Evolutionary conservation across 2,888 invertebrate genomes (phyloP).

Genomic region (Pachymerium ferrugineum): DNA sequence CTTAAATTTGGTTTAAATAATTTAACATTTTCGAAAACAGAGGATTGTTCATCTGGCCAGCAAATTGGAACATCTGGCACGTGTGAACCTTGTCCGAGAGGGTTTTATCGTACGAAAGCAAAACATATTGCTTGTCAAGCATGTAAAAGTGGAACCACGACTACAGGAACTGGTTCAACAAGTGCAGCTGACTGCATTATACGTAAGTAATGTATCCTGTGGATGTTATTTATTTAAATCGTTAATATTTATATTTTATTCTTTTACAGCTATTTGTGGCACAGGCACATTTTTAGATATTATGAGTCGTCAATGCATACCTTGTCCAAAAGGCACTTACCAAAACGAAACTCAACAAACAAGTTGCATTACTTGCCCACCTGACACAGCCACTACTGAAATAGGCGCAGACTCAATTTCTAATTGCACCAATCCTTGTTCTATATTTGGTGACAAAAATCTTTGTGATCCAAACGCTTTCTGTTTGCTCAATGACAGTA

Average conservation of each 20-base stretch:
- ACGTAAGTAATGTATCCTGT: slow-evolving; percentile 53
- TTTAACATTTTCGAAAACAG: slow-evolving; percentile 45
- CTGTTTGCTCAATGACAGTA: slow-evolving; percentile 75
- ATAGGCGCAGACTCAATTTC: slow-evolving; percentile 70
- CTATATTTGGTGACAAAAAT: slow-evolving; percentile 62
- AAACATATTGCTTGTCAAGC: slow-evolving; percentile 79
- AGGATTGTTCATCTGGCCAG: slow-evolving; percentile 65
- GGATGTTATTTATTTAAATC: not conserved
- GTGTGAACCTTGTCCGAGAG: slow-evolving; percentile 86
- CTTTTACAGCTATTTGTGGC: slow-evolving; percentile 50
- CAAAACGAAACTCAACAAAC: slow-evolving; percentile 85
- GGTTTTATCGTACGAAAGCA: slow-evolving; percentile 78
- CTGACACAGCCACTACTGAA: slow-evolving; percentile 80
- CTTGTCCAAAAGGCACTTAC: slow-evolving; percentile 83
- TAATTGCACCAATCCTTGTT: slow-evolving; percentile 87
- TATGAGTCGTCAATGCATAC: slow-evolving; percentile 71
- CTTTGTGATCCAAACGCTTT: slow-evolving; percentile 83
- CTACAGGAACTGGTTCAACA: slow-evolving; percentile 74
- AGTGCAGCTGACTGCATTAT: slow-evolving; percentile 85
- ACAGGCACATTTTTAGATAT: slow-evolving; percentile 72
- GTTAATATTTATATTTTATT: slow-evolving; percentile 27
- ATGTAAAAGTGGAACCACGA: slow-evolving; percentile 85
- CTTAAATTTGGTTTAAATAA: too few relatives aligned
- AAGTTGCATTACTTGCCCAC: slow-evolving; percentile 76
- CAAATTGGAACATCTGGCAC: slow-evolving; percentile 67